Evolutionary conservation across 1,140 invertebrate genomes (phyloP), one percentile per base, ranked within the genome.

Genomic region (Teleopsis dalmanni): DNA sequence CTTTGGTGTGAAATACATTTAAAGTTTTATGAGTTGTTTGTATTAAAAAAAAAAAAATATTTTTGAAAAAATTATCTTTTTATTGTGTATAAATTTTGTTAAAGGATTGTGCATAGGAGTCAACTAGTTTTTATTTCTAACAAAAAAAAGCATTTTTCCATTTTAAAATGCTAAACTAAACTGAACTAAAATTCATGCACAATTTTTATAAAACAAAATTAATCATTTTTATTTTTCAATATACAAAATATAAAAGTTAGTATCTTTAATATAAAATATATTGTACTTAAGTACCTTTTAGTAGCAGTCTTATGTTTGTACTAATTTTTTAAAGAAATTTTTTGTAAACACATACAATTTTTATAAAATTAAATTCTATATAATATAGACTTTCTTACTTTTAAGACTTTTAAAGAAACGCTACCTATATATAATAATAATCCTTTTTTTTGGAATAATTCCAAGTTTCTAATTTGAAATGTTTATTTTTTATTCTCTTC

Each of bases 401-500:
- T 46, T 19, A 46, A 19, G 29, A 37, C 36, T 33, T 40, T 22
- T 21, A 48, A 48, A 48, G 21, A 29, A 47, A 38, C 25, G n/a
- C 16, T 21, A 33, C 21, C 19, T 40, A 18, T 33, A 22, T 19
- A 41, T 7, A 10, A 10, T 11, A 6, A 41, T 34, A 27, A 40
- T 19, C 35, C 21, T 29, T 42, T 41, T 33, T 27, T 38, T 27
- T 38, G 22, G 34, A 7, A 23, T 38, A 51, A 50, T 45, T 52
- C 44, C 44, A 46, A 35, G 23, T 59, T 60, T 55, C 62, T 65
- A 65, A 65, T 65, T 65, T 59, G 57, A 51, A 45, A 60, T 65
- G 60, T 58, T 62, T 56, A 65, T 65, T 65, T 65, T 65, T 58
- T 65, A 62, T 58, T 65, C 62, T 65, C 65, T 62, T 64, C 65